A percentile compares a stretch with the other conserved stretches of the same genome.
Evolutionary conservation across 2,797 vertebrate species (phyloP).

Genomic region (Odontamblyopus lacepedii): DNA sequence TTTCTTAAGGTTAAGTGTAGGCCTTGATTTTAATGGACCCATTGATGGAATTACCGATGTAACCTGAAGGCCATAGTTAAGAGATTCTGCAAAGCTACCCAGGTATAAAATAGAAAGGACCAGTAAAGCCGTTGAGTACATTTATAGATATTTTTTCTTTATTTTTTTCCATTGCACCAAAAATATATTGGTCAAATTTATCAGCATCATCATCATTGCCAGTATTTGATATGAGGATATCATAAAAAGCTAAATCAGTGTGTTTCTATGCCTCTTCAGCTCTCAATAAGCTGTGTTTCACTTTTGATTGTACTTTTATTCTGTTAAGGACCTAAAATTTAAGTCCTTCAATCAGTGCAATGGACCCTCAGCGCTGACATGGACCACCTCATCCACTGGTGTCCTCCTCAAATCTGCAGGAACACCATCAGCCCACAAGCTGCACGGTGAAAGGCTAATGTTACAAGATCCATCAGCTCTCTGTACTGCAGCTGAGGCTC

Average conservation of each 20-base stretch:
- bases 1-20: too few relatives aligned
- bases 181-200: background rate
- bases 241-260: background rate
- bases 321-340: slow-evolving; percentile 11
- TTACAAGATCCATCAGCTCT: slow-evolving; percentile 1
- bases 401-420: slow-evolving; percentile 1
- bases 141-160: background rate
- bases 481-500: slow-evolving; percentile 7
- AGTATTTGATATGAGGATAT: background rate
- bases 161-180: too few relatives aligned
- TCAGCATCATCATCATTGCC: background rate
- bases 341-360: slow-evolving; percentile 27
- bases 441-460: background rate
- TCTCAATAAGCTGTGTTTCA: slow-evolving; percentile 23
- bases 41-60: too few relatives aligned
- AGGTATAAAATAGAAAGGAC: too few relatives aligned
- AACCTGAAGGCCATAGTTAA: too few relatives aligned
- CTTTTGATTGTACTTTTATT: slow-evolving; percentile 22
- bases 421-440: slow-evolving; percentile 4
- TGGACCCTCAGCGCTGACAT: background rate
- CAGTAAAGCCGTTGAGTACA: background rate
- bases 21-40: too few relatives aligned
- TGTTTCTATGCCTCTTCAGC: slow-evolving; percentile 8
- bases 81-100: too few relatives aligned
- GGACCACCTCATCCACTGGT: slow-evolving; percentile 10